Base-by-base conservation (phyloP, 2,888 invertebrate species). In the Exocentrus adspersus region DNA sequence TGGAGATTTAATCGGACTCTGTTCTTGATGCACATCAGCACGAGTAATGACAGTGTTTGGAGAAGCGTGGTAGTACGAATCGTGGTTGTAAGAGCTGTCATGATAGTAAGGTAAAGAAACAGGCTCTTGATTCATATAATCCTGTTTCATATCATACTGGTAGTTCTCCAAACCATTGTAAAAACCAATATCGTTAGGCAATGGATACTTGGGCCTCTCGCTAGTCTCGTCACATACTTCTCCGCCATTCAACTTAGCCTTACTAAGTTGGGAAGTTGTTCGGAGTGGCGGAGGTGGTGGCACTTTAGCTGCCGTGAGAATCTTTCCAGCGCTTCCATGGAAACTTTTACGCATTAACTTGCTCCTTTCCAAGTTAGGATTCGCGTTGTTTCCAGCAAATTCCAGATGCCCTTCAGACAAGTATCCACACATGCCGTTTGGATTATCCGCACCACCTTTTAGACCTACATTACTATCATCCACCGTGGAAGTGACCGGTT, bases 341-440 rank as follows among this genome's bases (percentile, higher is more conserved):
- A 94, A 93, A 80, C 93, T 94, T 79, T 94, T 94, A 73, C 94
- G 86, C 94, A 95, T 94, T 62, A 94, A 84, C 77, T 92, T 92
- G 81, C 94, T 94, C 67, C 93, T 87, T 79, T 94, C 94, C 58
- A 94, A 85, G 80, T 93, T 94, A 0, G 94, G 92, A 81, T 94
- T 93, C 24, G 90, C 88, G 12, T 87, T 85, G 65, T 77, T 80
- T 28, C 87, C 88, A 17, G 87, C 85, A 76, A 90, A 93, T 75
- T 95, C 94, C 63, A 94, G 85, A 80, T 94, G 94, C 0, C 94
- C 94, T 81, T 95, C 94, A 0, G 94, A 94, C 68, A 94, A 84
- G 79, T 95, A 94, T 4, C 94, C 94, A 75, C 92, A 92, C 74
- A 91, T 82, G 68, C 84, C 84, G 6, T 70, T 41, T 41, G 57